phyloP scores from a whole-genome alignment of 2,113 vertebrate species.

The Anhinga anhinga region DNA sequence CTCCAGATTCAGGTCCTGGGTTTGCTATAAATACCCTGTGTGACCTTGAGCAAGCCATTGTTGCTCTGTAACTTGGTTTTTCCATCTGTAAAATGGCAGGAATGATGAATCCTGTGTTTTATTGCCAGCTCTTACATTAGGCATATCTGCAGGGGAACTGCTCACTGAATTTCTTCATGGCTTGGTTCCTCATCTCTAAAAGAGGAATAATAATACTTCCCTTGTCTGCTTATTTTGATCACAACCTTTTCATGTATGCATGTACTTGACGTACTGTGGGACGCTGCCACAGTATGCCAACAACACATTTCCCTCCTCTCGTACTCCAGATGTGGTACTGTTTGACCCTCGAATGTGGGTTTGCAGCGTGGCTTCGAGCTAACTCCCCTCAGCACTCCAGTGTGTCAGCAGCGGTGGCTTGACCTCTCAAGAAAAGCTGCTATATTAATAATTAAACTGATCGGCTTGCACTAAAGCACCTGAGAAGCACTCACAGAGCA shows the following conservation, averaged over 20 bases:
- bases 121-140: conserved; percentile 19
- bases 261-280: background rate
- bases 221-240: background rate
- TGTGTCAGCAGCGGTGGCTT: background rate
- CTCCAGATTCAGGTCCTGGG: background rate
- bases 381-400: background rate
- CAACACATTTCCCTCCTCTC: background rate
- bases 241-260: background rate
- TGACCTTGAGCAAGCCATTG: background rate
- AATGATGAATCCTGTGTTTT: conserved; percentile 14
- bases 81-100: conserved; percentile 7
- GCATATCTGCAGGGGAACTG: background rate
- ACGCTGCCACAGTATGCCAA: background rate
- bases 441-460: background rate
- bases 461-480: background rate
- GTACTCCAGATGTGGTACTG: background rate
- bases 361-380: background rate
- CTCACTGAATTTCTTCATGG: background rate
- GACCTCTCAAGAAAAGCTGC: background rate
- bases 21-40: conserved; percentile 25
- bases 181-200: background rate
- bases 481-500: background rate
- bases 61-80: conserved; percentile 16
- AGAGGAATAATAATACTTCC: background rate
- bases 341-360: background rate